Evolutionary conservation across 2,888 invertebrate species (phyloP).

Genomic region (Girardia tigrina): DNA sequence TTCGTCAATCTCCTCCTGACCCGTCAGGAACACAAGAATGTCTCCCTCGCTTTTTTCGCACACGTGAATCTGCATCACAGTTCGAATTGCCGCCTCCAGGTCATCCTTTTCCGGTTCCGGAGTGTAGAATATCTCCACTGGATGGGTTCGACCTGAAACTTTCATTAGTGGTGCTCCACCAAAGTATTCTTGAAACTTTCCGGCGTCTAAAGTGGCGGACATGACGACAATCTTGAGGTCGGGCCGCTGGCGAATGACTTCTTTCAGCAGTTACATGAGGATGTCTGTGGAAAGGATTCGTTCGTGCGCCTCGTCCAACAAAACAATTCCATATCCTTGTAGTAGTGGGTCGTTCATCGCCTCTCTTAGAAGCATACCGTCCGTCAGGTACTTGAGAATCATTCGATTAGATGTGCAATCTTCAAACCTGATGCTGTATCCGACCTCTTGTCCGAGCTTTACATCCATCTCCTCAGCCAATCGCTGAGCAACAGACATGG

Average conservation of each 20-base stretch:
- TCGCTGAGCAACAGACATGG: constrained; percentile 96
- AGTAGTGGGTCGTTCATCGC: constrained; percentile 98
- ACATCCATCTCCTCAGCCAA: constrained; percentile 99
- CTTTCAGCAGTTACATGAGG: constrained; percentile 88
- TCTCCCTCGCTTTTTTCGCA: constrained; percentile 63
- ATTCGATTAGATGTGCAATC: constrained; percentile 87
- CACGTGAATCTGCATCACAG: constrained; percentile 91
- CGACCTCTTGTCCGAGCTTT: constrained; percentile 72
- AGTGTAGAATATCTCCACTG: constrained; percentile 94
- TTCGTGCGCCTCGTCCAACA: constrained; percentile 97
- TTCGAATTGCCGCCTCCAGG: constrained; percentile 89
- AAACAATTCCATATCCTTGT: constrained; percentile 80
- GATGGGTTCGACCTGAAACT: constrained; percentile 86
- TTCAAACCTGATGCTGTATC: constrained; percentile 93
- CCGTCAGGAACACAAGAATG: constrained; percentile 73
- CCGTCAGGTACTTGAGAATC: constrained; percentile 88
- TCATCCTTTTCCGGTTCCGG: constrained; percentile 96
- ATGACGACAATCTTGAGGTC: constrained; percentile 94
- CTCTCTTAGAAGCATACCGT: constrained; percentile 96
- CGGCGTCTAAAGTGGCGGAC: constrained; percentile 96
- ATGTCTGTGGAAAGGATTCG: constrained; percentile 94
- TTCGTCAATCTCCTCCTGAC: constrained; percentile 84
- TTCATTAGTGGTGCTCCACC: constrained; percentile 91
- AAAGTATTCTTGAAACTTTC: constrained; percentile 94
- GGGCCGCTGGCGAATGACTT: constrained; percentile 76